phyloP scores from a whole-genome alignment of 2,888 invertebrate species.

The Coleophora deauratella region DNA sequence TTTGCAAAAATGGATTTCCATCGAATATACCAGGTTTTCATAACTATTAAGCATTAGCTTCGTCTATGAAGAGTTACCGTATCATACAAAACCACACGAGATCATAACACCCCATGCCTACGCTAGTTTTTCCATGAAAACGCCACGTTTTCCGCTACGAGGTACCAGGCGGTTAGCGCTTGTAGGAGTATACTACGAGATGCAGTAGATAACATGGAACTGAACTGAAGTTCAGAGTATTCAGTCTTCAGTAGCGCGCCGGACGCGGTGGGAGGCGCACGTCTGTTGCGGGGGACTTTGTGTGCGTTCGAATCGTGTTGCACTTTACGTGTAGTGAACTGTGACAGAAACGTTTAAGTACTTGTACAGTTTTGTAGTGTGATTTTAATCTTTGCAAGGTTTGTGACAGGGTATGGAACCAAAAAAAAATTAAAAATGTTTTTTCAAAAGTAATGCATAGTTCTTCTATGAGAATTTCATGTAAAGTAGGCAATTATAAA shows the following conservation, averaged over 20 bases:
- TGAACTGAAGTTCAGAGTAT: constrained; percentile 13
- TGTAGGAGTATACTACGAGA: constrained; percentile 29
- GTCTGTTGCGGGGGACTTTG: constrained; percentile 27
- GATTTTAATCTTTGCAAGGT: neutral
- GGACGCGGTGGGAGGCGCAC: constrained; percentile 42
- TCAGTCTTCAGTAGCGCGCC: constrained; percentile 52
- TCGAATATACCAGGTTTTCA: too few relatives aligned
- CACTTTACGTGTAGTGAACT: constrained; percentile 15
- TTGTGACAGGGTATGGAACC: neutral
- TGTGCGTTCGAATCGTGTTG: constrained; percentile 21
- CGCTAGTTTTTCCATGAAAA: constrained; percentile 23
- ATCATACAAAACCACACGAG: too few relatives aligned
- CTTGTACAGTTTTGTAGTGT: constrained; percentile 5
- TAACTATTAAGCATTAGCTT: too few relatives aligned
- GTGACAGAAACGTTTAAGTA: constrained; percentile 14
- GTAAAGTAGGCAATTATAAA: too few relatives aligned
- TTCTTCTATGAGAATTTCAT: too few relatives aligned
- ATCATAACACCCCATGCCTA: too few relatives aligned
- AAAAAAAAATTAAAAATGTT: neutral
- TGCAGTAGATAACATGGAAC: constrained; percentile 36
- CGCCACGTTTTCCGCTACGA: constrained; percentile 20
- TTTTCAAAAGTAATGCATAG: neutral
- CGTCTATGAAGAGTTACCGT: too few relatives aligned
- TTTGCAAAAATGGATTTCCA: too few relatives aligned
- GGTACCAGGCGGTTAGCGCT: constrained; percentile 48